Percentiles rank a stretch among this genome's conserved stretches.
Conservation (phyloP, 1,140 invertebrate species). For the Phortica variegata region DNA sequence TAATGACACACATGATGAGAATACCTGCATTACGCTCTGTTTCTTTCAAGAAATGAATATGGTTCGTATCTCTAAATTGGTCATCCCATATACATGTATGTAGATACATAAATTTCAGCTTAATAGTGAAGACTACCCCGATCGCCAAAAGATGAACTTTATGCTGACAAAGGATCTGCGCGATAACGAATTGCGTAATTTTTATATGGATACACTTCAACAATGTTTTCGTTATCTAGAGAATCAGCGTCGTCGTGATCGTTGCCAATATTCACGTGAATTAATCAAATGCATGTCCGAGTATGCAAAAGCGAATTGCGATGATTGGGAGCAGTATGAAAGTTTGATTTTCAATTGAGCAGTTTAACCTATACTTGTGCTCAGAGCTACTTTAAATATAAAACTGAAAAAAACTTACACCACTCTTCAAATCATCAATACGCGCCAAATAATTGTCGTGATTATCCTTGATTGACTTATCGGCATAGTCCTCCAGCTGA, state of each 20-base stretch:
- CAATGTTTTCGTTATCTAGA: slow-evolving; percentile 62
- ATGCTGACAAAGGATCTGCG: slow-evolving; percentile 59
- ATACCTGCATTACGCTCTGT: slow-evolving; percentile 59
- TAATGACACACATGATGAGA: slow-evolving; percentile 17
- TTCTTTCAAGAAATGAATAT: slow-evolving; percentile 62
- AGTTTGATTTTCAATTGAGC: slow-evolving; percentile 31
- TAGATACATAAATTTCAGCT: slow-evolving; percentile 44
- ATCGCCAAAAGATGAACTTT: slow-evolving; percentile 60
- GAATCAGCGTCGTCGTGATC: slow-evolving; percentile 44
- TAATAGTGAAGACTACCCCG: slow-evolving; percentile 60
- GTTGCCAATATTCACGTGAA: slow-evolving; percentile 58
- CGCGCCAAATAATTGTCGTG: slow-evolving; percentile 52
- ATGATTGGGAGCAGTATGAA: slow-evolving; percentile 60
- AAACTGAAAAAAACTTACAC: slow-evolving; percentile 40
- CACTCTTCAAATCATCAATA: slow-evolving; percentile 59
- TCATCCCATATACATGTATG: background rate
- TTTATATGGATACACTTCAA: slow-evolving; percentile 61
- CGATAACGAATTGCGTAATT: slow-evolving; percentile 60
- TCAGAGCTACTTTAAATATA: background rate
- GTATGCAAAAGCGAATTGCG: slow-evolving; percentile 61
- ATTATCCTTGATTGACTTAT: slow-evolving; percentile 26
- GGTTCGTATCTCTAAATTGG: no score
- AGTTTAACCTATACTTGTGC: background rate
- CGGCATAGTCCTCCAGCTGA: slow-evolving; percentile 39
- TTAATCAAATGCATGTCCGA: slow-evolving; percentile 60